Evolutionary conservation across 1,140 invertebrate genomes (phyloP), one percentile per base, ranked within the genome.

Genomic region (Andricus grossulariae): DNA sequence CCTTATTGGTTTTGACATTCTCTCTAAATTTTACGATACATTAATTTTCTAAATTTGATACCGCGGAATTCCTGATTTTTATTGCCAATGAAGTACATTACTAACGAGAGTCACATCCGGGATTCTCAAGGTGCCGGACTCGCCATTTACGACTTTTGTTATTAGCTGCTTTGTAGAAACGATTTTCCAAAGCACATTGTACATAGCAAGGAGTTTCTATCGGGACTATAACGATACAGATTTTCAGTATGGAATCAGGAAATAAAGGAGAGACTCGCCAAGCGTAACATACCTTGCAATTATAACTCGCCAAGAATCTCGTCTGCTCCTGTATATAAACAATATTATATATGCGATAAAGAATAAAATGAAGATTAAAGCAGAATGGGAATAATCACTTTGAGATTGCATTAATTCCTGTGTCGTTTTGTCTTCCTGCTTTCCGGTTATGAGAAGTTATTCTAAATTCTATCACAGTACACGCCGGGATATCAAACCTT

Each of bases 131-230:
- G 60, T 66, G 25, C 25, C 25, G 15, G 60, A 39, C 60, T 39
- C 60, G 25, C 60, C 3, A 39, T 66, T 66, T 66, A 66, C 60
- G 60, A 39, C 32, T 66, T 66, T 66, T 39, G 60, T 66, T 66
- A 66, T 66, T 39, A 66, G 32, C 60, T 66, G 60, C 32, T 66
- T 39, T 39, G 60, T 66, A 66, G 60, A 39, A 66, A 66, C n/a
- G n/a, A 54, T 18, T 54, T 54, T 18, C n/a, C 52, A 18, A 18
- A 60, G 57, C 57, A 60, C 21, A 60, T n/a, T 21, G 57, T 13
- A 1, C 25, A 66, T 16, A 66, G 15, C 39, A 45, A 45, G 25
- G 7, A 39, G 39, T 66, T 66, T 66, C 25, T n/a, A 39, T 66
- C 25, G 15, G 57, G 21, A 60, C 21, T 11, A 66, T 18, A 21